Conservation (phyloP, 2,888 invertebrate species). For the Nephrotoma flavescens region DNA sequence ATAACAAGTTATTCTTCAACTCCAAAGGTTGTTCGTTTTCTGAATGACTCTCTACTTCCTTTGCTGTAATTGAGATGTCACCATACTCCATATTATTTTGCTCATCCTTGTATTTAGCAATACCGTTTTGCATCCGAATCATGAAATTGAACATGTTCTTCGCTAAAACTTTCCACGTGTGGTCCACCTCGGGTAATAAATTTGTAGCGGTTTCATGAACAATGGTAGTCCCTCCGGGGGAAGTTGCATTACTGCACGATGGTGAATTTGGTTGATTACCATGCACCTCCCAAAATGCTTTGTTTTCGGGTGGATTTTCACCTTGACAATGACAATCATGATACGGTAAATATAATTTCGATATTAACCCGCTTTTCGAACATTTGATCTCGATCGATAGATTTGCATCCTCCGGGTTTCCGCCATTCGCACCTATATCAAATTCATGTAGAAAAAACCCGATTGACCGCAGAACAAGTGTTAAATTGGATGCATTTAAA, state of each 20-base stretch:
- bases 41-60: no score
- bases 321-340: background rate
- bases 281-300: background rate
- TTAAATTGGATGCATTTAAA: background rate
- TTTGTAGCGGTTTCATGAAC: background rate
- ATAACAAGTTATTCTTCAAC: no score
- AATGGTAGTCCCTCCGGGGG: background rate
- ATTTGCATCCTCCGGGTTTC: background rate
- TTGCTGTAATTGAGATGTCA: background rate
- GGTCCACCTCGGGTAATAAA: background rate
- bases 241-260: background rate
- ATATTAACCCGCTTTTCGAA: background rate
- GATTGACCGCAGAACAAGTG: background rate
- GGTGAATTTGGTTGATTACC: background rate
- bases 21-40: no score
- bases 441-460: background rate
- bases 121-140: background rate
- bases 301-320: background rate
- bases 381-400: background rate
- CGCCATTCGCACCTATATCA: background rate
- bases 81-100: background rate
- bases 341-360: background rate
- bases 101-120: background rate
- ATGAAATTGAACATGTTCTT: background rate
- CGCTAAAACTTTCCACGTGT: background rate